Evolutionary conservation across 2,797 vertebrate species (phyloP).

Genomic region (Rallus crepitans): DNA sequence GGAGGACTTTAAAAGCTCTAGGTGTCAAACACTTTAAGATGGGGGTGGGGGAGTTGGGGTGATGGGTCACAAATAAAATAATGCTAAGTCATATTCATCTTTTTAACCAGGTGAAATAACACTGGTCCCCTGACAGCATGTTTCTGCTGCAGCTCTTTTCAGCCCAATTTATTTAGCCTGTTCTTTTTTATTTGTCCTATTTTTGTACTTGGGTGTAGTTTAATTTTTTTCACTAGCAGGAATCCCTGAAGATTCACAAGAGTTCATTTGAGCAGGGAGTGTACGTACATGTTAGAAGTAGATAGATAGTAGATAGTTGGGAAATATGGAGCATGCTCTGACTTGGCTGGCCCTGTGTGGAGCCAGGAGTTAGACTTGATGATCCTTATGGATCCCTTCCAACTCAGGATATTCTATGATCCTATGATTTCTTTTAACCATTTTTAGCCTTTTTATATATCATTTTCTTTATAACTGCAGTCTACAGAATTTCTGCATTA

Average conservation of each 20-base stretch:
- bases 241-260: not conserved
- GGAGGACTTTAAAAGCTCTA: not conserved
- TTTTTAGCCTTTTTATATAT: not conserved
- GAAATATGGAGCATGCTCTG: not conserved
- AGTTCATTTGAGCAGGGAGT: not conserved
- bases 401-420: no score
- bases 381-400: no score
- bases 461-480: not conserved
- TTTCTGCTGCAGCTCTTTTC: not conserved
- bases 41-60: accelerated
- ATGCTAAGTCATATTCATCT: not conserved
- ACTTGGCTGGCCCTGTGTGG: no score
- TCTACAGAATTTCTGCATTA: not conserved
- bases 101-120: not conserved
- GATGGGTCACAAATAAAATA: not conserved
- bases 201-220: not conserved
- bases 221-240: not conserved
- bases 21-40: not conserved
- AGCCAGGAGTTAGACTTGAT: no score
- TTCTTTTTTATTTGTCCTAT: not conserved
- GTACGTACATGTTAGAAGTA: not conserved
- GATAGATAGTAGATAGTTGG: not conserved
- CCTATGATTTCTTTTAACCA: not conserved
- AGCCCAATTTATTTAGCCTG: not conserved
- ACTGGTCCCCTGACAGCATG: not conserved